Evolutionary conservation across 1,140 invertebrate species (phyloP).

Genomic region (Panulirus ornatus): DNA sequence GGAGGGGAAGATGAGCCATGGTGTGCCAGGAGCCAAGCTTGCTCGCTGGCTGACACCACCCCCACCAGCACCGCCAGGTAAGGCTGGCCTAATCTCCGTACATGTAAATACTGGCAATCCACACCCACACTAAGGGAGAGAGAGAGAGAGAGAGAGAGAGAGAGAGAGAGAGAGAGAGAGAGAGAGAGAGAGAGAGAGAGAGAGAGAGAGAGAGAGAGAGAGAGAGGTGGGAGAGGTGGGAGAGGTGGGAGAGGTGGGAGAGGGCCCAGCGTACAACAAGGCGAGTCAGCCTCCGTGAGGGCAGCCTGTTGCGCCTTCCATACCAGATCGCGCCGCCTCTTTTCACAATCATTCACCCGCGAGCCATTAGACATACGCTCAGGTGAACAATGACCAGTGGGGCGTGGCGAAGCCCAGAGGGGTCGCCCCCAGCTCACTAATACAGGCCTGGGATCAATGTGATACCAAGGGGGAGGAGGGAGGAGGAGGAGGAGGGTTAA

Average conservation of each 20-base stretch:
- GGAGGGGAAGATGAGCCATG: neutral
- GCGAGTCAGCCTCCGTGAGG: neutral
- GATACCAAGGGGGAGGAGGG: neutral
- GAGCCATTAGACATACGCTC: conserved; percentile 18
- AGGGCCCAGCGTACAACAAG: neutral
- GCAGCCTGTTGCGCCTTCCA: conserved; percentile 5
- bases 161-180: neutral
- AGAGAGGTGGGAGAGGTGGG: neutral
- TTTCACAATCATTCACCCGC: conserved; percentile 22
- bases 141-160: no score
- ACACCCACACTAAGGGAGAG: no score
- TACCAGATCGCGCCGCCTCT: conserved; percentile 3
- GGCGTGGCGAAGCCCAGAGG: conserved; percentile 5
- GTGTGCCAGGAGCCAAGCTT: no score
- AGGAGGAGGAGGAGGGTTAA: neutral
- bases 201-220: neutral
- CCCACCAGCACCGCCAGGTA: no score
- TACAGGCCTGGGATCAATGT: conserved; percentile 1
- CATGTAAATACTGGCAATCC: no score
- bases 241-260: neutral
- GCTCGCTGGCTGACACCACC: no score
- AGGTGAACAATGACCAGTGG: conserved; percentile 24
- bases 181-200: neutral
- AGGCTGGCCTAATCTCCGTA: no score
- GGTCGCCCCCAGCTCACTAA: neutral